A percentile compares a stretch with the other conserved stretches of the same genome.
phyloP scores from a whole-genome alignment of 1,140 invertebrate genomes.

The Chrysomallon squamiferum region DNA sequence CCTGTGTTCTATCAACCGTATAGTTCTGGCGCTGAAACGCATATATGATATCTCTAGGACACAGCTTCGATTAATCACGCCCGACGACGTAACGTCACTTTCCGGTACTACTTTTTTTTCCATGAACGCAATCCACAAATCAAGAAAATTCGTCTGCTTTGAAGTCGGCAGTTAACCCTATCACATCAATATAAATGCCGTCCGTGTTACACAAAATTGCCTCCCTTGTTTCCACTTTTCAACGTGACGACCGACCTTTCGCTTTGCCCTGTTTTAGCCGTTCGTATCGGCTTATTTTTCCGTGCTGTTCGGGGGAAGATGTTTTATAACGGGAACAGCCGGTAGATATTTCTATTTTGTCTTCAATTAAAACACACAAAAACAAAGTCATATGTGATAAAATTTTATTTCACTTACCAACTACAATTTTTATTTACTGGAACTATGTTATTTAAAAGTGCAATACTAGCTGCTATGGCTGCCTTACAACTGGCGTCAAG shows the following conservation, averaged over 20 bases:
- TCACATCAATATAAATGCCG: slow-evolving; percentile 9
- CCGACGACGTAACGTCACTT: too few species aligned
- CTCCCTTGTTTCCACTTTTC: slow-evolving; percentile 6
- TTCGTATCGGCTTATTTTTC: neutral
- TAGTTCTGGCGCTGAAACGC: too few species aligned
- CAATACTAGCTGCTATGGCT: slow-evolving; percentile 25
- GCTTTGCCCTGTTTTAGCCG: neutral
- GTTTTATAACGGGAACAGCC: slow-evolving; percentile 59
- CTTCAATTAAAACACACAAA: neutral
- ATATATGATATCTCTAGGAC: too few species aligned
- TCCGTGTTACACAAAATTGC: slow-evolving; percentile 3
- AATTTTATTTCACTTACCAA: slow-evolving; percentile 10
- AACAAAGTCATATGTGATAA: slow-evolving; percentile 14
- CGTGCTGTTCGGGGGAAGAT: slow-evolving; percentile 28
- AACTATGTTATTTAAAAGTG: slow-evolving; percentile 11
- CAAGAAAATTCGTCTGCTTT: slow-evolving; percentile 9
- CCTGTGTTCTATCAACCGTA: too few species aligned
- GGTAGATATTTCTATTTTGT: slow-evolving; percentile 19
- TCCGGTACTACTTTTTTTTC: too few species aligned
- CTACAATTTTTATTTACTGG: slow-evolving; percentile 3
- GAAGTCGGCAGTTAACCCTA: neutral
- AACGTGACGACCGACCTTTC: slow-evolving; percentile 8
- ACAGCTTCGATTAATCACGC: too few species aligned
- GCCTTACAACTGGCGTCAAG: slow-evolving; percentile 38
- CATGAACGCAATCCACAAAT: neutral